Percentiles rank a stretch among this genome's conserved stretches.
Conservation (phyloP, 2,888 invertebrate species). For the Serrognathus titanus region DNA sequence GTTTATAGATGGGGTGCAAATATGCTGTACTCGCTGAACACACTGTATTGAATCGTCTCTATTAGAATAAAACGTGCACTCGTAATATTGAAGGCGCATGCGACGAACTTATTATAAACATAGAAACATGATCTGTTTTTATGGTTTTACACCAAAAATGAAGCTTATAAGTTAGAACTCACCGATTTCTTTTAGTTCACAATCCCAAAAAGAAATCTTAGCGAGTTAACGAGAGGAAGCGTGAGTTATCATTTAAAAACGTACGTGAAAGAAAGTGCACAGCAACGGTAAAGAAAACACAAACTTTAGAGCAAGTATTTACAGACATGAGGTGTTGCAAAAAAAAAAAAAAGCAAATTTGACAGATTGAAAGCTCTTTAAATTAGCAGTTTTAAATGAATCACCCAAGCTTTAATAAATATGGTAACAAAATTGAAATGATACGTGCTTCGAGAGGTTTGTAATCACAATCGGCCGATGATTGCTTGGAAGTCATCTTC, state of each 20-base stretch:
- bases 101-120: too few species aligned
- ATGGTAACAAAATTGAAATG: slow-evolving; percentile 37
- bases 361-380: slow-evolving; percentile 5
- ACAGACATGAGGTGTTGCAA: slow-evolving; percentile 12
- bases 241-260: neutral
- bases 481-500: slow-evolving; percentile 27
- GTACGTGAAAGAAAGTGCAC: neutral
- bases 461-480: slow-evolving; percentile 34
- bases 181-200: too few species aligned
- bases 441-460: slow-evolving; percentile 45
- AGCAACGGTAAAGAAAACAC: slow-evolving; percentile 4
- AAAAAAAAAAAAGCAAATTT: slow-evolving; percentile 7
- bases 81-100: too few species aligned
- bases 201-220: too few species aligned
- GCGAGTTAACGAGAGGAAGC: too few species aligned
- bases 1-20: too few species aligned
- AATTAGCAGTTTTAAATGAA: slow-evolving; percentile 25
- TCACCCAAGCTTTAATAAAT: slow-evolving; percentile 34
- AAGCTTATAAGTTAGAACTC: too few species aligned
- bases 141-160: too few species aligned
- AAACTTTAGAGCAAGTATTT: slow-evolving; percentile 17
- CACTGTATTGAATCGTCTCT: too few species aligned
- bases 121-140: too few species aligned
- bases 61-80: too few species aligned
- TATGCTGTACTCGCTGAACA: too few species aligned